These are phyloP conservation scores for Apamea sordens DNA, from an alignment of 2,888 invertebrate genomes.

Conservation along the genomic window DNA sequence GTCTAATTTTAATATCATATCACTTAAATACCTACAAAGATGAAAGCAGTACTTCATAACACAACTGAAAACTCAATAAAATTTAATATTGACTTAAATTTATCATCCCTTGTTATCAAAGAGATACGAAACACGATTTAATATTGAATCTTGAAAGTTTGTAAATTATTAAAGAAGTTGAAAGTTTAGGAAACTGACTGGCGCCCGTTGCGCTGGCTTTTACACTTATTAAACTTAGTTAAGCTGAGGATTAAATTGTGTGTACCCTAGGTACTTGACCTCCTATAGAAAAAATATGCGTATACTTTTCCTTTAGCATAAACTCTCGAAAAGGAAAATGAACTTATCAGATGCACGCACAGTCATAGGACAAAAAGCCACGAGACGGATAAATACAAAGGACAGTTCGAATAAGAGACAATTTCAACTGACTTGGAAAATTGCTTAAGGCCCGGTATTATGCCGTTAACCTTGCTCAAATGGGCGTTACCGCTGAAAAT, in stretches of 20 bases:
- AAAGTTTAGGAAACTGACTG: constrained; percentile 45
- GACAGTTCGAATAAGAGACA: neutral
- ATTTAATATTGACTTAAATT: constrained; percentile 63
- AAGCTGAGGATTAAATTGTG: constrained; percentile 24
- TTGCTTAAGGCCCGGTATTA: too few relatives aligned
- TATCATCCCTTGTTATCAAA: constrained; percentile 59
- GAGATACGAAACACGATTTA: constrained; percentile 57
- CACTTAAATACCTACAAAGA: constrained; percentile 49
- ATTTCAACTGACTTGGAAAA: neutral
- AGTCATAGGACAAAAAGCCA: neutral
- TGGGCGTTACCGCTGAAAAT: too few relatives aligned
- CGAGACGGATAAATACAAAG: neutral
- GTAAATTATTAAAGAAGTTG: constrained; percentile 59
- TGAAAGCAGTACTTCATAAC: constrained; percentile 50
- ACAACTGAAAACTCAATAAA: constrained; percentile 58
- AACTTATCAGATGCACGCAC: too few relatives aligned
- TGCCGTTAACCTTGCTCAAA: too few relatives aligned
- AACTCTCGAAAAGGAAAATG: neutral
- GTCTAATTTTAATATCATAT: constrained; percentile 54
- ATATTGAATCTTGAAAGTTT: constrained; percentile 63
- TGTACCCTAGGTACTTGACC: constrained; percentile 12
- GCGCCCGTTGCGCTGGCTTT: constrained; percentile 44
- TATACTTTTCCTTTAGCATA: neutral
- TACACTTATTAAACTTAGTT: constrained; percentile 40
- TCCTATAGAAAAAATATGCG: neutral